A percentile compares a stretch with the other conserved stretches of the same genome.
Evolutionary conservation across 2,888 invertebrate genomes (phyloP).

Genomic region (Sturmia bella): DNA sequence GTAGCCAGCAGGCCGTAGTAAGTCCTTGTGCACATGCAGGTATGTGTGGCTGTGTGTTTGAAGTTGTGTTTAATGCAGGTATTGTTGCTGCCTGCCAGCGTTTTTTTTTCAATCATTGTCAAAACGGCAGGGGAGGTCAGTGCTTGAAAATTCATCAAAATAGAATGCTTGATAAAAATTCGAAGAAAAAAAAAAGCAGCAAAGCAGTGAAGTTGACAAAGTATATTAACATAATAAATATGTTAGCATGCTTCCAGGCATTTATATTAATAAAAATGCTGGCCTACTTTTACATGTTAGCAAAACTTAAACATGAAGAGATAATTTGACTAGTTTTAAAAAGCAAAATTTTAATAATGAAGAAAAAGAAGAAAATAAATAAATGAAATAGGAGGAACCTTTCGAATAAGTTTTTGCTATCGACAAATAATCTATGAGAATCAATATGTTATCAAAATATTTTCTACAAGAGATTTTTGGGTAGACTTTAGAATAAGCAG

Average conservation of each 20-base stretch:
- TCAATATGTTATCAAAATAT: too few relatives aligned
- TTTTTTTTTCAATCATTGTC: conserved; percentile 69
- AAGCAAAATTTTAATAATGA: too few relatives aligned
- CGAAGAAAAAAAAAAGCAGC: background rate
- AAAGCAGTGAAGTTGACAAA: conserved; percentile 3
- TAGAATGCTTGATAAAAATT: conserved; percentile 1
- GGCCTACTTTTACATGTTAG: background rate
- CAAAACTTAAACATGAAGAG: too few relatives aligned
- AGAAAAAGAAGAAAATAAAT: too few relatives aligned
- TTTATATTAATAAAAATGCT: conserved; percentile 5
- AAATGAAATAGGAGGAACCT: too few relatives aligned
- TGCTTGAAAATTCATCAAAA: conserved; percentile 28
- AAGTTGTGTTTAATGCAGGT: conserved; percentile 49
- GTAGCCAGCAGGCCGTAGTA: background rate
- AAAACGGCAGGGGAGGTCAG: conserved; percentile 58
- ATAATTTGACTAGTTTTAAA: too few relatives aligned
- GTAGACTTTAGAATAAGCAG: background rate
- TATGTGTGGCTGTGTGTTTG: background rate
- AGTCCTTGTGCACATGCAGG: background rate
- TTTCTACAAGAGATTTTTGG: too few relatives aligned
- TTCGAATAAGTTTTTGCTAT: too few relatives aligned
- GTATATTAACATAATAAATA: conserved; percentile 33
- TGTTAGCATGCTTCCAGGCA: conserved; percentile 22
- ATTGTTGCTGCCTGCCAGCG: conserved; percentile 29
- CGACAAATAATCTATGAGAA: too few relatives aligned